Conservation (phyloP, 2,797 vertebrate species). For the Aythya fuligula region DNA sequence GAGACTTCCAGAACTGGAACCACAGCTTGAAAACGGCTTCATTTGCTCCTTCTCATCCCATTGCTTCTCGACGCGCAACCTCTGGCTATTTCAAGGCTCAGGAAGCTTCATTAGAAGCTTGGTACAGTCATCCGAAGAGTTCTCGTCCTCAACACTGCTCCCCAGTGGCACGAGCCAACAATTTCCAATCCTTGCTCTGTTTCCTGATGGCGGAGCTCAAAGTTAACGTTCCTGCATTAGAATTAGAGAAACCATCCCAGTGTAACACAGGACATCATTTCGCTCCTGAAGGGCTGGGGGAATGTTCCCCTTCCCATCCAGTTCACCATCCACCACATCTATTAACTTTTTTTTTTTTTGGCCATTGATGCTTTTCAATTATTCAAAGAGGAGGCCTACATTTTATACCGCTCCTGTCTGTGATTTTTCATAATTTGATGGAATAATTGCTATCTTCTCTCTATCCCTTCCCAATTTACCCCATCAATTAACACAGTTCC, state of each 20-base stretch:
- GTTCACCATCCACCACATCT: background rate
- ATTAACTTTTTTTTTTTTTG: background rate
- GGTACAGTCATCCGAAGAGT: background rate
- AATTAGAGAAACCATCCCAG: background rate
- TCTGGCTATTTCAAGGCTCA: background rate
- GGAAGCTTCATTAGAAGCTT: background rate
- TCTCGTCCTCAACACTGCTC: background rate
- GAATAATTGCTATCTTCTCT: constrained; percentile 9
- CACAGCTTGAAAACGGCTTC: background rate
- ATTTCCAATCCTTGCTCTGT: background rate
- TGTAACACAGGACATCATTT: fast-evolving
- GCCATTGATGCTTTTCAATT: background rate
- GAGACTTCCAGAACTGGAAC: background rate
- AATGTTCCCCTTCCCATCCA: background rate
- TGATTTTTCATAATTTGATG: background rate
- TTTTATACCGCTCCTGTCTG: background rate
- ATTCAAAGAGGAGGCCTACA: background rate
- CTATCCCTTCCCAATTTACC: background rate
- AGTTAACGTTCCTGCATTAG: fast-evolving
- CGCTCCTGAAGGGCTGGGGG: background rate
- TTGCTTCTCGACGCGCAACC: background rate
- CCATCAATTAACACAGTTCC: constrained; percentile 35
- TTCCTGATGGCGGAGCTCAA: background rate
- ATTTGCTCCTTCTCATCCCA: background rate
- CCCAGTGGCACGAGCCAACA: background rate